Evolutionary conservation across 2,888 invertebrate species (phyloP), one percentile per base, ranked within the genome.

Genomic region (Ennomos erosarius): DNA sequence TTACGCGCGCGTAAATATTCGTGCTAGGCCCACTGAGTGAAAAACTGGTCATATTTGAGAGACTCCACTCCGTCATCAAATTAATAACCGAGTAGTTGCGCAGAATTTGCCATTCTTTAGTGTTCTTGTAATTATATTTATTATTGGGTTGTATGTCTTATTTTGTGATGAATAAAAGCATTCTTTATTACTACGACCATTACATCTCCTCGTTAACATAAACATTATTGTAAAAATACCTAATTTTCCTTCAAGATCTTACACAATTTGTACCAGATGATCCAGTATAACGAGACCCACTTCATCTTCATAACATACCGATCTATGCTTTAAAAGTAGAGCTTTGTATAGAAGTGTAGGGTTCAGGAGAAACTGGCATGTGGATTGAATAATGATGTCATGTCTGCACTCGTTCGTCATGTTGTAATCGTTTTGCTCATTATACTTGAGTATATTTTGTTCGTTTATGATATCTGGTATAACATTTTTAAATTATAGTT

Each of bases 351-450:
- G 38, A 51, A 63, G 52, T 39, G 57, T 45, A 62, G 64, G 59
- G 83, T 61, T 81, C 82, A 56, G 39, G n/a, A 10, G 26, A 55
- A 48, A 69, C 37, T 85, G 82, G 87, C 71, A 26, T 74, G 75
- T 75, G 75, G 78, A 82, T 79, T 85, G 83, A 87, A 82, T 88
- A 88, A 88, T 84, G 87, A 83, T 74, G 77, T 63, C 65, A 69
- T 77, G 73, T 48, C 76, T 70, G 71, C 67, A 64, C 72, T 76
- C 74, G 86, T 88, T 80, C 79, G 80, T 88, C 87, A 82, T 84
- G 79, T 74, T 68, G 76, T 85, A 87, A 88, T 76, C 85, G 87
- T 72, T 85, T 82, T 71, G 74, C 85, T 85, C 88, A 82, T 88
- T 89, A 88, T 62, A 69, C 10, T 38, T 56, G 34, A 9, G 46